These are phyloP conservation scores for Cydia amplana DNA, from an alignment of 1,140 invertebrate genomes.

Conservation along the genomic window DNA sequence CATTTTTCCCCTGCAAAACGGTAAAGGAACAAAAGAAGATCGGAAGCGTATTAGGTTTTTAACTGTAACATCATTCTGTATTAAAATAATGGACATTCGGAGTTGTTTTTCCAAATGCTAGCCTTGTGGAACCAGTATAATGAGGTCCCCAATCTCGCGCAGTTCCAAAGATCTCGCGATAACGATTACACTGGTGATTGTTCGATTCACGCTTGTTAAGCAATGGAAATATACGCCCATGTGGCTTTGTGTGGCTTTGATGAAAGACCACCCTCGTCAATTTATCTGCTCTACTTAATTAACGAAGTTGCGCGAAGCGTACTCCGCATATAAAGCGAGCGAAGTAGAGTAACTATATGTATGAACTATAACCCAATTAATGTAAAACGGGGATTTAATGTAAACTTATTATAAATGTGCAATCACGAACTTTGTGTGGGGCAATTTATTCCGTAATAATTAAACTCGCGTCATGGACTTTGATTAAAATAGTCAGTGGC, in stretches of 20 bases:
- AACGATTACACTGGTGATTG: not conserved
- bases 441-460: conserved; percentile 19
- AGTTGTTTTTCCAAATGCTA: conserved; percentile 7
- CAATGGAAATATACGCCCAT: conserved; percentile 30
- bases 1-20: conserved; percentile 15
- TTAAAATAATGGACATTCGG: conserved; percentile 25
- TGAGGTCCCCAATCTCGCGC: not conserved
- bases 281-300: conserved; percentile 69
- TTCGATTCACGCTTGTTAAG: conserved; percentile 7
- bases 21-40: conserved; percentile 8
- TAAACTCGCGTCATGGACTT: conserved; percentile 8
- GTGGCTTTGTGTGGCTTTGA: conserved; percentile 39
- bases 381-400: conserved; percentile 36
- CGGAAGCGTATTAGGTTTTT: conserved; percentile 5
- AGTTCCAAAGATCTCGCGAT: conserved; percentile 10
- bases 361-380: conserved; percentile 35
- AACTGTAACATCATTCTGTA: conserved; percentile 16
- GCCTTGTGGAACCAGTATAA: not conserved
- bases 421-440: conserved; percentile 25
- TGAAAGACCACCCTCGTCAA: conserved; percentile 51
- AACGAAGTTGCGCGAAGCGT: conserved; percentile 47
- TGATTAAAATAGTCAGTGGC: conserved; percentile 3
- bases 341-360: conserved; percentile 38
- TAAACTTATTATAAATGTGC: conserved; percentile 22
- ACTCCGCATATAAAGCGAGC: conserved; percentile 20